Percentiles rank a stretch among this genome's conserved stretches.
Conservation (phyloP, 2,888 invertebrate species). For the Agrochola circellaris region DNA sequence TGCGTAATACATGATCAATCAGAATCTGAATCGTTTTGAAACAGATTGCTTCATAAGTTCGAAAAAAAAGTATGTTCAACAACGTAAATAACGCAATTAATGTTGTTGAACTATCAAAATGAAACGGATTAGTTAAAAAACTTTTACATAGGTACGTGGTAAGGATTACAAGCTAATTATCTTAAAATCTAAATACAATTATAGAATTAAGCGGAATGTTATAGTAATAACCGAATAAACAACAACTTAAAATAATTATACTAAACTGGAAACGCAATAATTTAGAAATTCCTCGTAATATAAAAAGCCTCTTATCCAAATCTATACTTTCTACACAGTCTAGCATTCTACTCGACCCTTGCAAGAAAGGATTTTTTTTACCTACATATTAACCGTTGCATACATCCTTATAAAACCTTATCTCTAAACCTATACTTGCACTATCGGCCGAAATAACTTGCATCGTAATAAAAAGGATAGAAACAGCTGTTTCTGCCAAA, state of each 20-base stretch:
- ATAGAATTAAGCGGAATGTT: slow-evolving; percentile 77
- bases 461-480: slow-evolving; percentile 27
- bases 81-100: too few species aligned
- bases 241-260: slow-evolving; percentile 39
- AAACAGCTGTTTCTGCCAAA: slow-evolving; percentile 12
- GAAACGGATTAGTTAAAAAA: too few species aligned
- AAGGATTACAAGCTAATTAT: slow-evolving; percentile 27
- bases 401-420: slow-evolving; percentile 30
- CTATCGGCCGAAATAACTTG: slow-evolving; percentile 64
- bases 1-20: too few species aligned
- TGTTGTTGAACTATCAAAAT: too few species aligned
- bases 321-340: slow-evolving; percentile 37
- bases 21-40: too few species aligned
- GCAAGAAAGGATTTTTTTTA: slow-evolving; percentile 15
- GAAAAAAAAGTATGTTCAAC: too few species aligned
- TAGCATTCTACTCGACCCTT: slow-evolving; percentile 45
- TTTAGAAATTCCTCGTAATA: slow-evolving; percentile 23
- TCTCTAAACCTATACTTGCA: slow-evolving; percentile 61
- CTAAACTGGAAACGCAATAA: slow-evolving; percentile 37
- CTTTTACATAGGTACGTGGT: slow-evolving; percentile 18
- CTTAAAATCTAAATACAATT: slow-evolving; percentile 30
- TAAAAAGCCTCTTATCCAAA: slow-evolving; percentile 35
- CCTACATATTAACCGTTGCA: slow-evolving; percentile 15
- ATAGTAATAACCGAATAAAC: slow-evolving; percentile 68
- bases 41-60: too few species aligned